These are phyloP conservation scores for Lutjanus argentimaculatus DNA, from an alignment of 2,797 vertebrate genomes.

Conservation along the genomic window DNA sequence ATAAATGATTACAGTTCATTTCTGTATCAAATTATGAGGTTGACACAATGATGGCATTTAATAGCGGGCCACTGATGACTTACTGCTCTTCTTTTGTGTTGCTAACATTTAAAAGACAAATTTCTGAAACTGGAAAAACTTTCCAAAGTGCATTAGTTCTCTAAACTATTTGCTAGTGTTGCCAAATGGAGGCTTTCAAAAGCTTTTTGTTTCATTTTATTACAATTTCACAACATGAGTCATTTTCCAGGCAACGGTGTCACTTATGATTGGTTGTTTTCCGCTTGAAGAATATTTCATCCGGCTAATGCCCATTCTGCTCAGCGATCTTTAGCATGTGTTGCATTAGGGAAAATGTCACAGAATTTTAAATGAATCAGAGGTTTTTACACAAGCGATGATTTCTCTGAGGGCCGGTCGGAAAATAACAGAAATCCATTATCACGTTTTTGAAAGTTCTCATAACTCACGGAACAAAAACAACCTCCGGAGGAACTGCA, in stretches of 20 bases:
- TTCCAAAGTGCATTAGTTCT: neutral
- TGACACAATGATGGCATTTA: neutral
- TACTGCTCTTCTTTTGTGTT: neutral
- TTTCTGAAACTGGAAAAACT: neutral
- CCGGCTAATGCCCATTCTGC: neutral
- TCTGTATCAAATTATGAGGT: neutral
- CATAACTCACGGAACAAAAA: conserved; percentile 35
- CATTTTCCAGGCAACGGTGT: neutral
- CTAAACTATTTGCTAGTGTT: neutral
- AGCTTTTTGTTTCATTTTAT: neutral
- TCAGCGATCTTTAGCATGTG: conserved; percentile 31
- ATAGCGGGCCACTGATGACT: neutral
- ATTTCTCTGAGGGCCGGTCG: conserved; percentile 19
- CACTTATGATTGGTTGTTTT: conserved; percentile 18
- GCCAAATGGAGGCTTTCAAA: neutral
- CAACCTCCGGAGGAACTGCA: conserved; percentile 14
- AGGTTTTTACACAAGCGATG: conserved; percentile 32
- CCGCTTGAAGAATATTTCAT: neutral
- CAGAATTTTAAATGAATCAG: conserved; percentile 18
- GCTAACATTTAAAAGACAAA: neutral
- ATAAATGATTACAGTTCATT: neutral
- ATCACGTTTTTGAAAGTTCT: conserved; percentile 17
- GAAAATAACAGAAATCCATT: conserved; percentile 43
- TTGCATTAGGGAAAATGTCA: conserved; percentile 43
- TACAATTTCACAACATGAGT: neutral